Evolutionary conservation across 2,113 vertebrate genomes (phyloP).

Genomic region (Sapajus apella): DNA sequence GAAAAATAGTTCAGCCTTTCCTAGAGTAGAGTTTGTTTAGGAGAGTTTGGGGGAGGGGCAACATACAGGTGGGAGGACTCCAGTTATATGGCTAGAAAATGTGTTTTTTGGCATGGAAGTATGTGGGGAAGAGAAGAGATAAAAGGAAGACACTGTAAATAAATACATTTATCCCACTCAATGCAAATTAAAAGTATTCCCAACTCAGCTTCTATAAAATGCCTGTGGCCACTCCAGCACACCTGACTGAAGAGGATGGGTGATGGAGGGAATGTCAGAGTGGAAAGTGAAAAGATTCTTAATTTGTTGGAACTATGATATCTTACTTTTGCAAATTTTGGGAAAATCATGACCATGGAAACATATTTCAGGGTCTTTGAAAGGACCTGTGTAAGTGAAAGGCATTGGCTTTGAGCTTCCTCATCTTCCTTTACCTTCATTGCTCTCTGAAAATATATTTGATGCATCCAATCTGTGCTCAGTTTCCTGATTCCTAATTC

Average conservation of each 20-base stretch:
- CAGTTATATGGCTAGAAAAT: background rate
- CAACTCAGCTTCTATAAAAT: background rate
- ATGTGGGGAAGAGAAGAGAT: background rate
- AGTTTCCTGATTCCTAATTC: background rate
- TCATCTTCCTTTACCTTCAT: background rate
- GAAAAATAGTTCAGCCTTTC: background rate
- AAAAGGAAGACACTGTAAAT: background rate
- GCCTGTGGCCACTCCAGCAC: background rate
- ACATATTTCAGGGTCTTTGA: background rate
- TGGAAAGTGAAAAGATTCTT: background rate
- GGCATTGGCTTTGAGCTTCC: background rate
- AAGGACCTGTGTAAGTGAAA: background rate
- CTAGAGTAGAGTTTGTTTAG: background rate
- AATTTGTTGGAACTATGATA: background rate
- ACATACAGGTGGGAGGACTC: background rate
- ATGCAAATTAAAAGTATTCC: background rate
- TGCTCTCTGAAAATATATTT: background rate
- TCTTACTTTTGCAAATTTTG: background rate
- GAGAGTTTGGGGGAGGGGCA: background rate
- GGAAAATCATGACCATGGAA: background rate
- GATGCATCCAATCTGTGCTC: background rate
- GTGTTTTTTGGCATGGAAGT: background rate
- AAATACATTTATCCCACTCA: background rate
- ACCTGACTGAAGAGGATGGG: background rate
- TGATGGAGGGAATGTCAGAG: background rate